Evolutionary conservation across 2,888 invertebrate species (phyloP), one percentile per base, ranked within the genome.

Genomic region (Synanthedon vespiformis): DNA sequence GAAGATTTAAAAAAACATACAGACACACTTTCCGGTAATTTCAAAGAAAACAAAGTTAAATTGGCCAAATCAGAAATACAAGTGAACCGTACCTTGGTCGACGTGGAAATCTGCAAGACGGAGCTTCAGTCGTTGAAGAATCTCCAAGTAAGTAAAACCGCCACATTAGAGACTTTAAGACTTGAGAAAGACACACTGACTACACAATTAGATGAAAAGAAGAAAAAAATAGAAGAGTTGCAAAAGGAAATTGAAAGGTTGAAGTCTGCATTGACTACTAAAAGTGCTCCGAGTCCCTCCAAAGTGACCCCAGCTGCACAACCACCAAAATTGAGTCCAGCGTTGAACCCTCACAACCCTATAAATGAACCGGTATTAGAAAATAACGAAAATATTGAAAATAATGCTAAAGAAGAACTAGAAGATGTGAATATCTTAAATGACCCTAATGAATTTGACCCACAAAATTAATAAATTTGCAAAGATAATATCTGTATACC

Each of bases 321-420:
- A 48, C 82, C 85, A 4, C 82, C 78, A 0, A 84, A 82, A 60
- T 62, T 77, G 4, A 86, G 83, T 52, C 70, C 82, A 3, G 74
- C 82, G 0, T 58, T 85, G 14, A 83, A 77, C 59, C 68, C 67
- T 8, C 70, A 77, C 41, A 73, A 78, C 54, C 77, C 76, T 18
- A 64, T 81, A 0, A 77, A 83, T 57, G 86, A 86, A 51, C 85
- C 79, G 41, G 77, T 74, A 2, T 57, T 84, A 50, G 86, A 87
- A 52, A 48, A 13, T 13, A 22, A 22, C 1, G 22, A 22, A 22
- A 34, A 34, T 34, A 34, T 34, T 34, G 49, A 49, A 16, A 83
- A 85, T 66, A 75, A 84, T 74, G 88, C 88, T 34, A 85, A 85
- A 57, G 88, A 88, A 62, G 88, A 87, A 55, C 69, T 86, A n/a